phyloP scores from a whole-genome alignment of 2,797 vertebrate species.

The Rhinichthys osculus region DNA sequence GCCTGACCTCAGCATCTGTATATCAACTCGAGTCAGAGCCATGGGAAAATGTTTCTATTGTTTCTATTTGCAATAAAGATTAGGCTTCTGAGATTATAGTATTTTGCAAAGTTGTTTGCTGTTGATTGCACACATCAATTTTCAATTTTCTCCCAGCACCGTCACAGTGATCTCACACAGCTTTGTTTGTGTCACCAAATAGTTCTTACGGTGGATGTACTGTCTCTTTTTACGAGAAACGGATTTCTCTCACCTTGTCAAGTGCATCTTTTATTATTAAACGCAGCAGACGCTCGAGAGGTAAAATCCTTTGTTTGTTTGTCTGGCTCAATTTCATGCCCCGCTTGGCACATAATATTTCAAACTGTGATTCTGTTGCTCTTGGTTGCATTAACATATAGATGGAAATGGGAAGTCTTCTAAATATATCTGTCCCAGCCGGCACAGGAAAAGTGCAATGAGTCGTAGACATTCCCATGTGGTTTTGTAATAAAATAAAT shows the following conservation, averaged over 20 bases:
- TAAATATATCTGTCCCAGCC: constrained; percentile 61
- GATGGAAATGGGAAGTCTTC: constrained; percentile 75
- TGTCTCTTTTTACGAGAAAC: constrained; percentile 37
- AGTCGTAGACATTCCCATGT: constrained; percentile 19
- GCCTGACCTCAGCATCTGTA: background rate
- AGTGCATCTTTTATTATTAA: constrained; percentile 23
- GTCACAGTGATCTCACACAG: constrained; percentile 10
- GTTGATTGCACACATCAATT: background rate
- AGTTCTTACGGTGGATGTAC: background rate
- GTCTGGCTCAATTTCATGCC: constrained; percentile 76
- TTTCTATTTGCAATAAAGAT: background rate
- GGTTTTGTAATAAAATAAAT: constrained; percentile 36
- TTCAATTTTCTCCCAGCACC: background rate
- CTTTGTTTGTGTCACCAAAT: background rate
- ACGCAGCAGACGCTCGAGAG: constrained; percentile 5
- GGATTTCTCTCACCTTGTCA: constrained; percentile 30
- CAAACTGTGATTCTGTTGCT: constrained; percentile 71
- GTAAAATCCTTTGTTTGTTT: constrained; percentile 50
- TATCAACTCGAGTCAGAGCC: background rate
- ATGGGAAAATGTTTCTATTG: background rate
- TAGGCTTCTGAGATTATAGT: background rate
- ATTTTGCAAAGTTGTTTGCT: constrained; percentile 19
- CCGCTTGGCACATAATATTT: constrained; percentile 66
- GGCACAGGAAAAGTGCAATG: constrained; percentile 29
- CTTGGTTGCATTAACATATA: constrained; percentile 80